Base-by-base conservation (phyloP, 1,140 invertebrate species). In the Drosophila nasuta region DNA sequence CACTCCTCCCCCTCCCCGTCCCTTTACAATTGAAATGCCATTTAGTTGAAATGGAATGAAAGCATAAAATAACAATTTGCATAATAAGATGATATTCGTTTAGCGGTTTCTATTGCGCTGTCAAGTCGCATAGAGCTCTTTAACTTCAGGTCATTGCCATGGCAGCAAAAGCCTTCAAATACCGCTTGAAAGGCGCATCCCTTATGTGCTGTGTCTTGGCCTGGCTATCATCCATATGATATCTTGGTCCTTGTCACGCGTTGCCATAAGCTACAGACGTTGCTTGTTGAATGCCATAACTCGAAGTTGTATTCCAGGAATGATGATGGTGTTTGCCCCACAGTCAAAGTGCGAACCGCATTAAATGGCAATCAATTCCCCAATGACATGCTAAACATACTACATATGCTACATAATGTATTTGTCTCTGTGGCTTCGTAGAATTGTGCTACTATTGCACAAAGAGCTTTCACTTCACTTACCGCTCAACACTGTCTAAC, bases 41-140 rank as follows among this genome's bases (percentile, higher is more conserved):
- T 80, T 66, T 43, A 70, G 69, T 74, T 70, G 70, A 49, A 75
- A 70, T 74, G 70, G 60, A 49, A 75, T 66, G 63, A 77, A 71
- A 71, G 65, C 62, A 62, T 71, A 76, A 76, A 83, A 87, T 81
- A 89, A 83, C 83, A 83, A 87, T 87, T 87, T 87, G 80, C 83
- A 87, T 87, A 87, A 89, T 81, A 89, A 70, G 77, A 77, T 74
- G 80, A 88, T 83, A 75, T 87, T 87, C 75, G 79, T 63, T 66
- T 72, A 51, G 69, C 68, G 66, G 35, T 75, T 63, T 64, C 45
- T 51, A 59, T 51, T 65, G 25, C 64, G 64, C 28, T 70, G 46
- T 70, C 46, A 28, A 20, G 11, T 35, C 15, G 46, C 64, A 75
- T 75, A 35, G 15, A 35, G 38, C 46, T 65, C 57, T 60, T 48